These are phyloP conservation scores for Tinea pellionella DNA, from an alignment of 2,888 invertebrate species.

Conservation along the genomic window DNA sequence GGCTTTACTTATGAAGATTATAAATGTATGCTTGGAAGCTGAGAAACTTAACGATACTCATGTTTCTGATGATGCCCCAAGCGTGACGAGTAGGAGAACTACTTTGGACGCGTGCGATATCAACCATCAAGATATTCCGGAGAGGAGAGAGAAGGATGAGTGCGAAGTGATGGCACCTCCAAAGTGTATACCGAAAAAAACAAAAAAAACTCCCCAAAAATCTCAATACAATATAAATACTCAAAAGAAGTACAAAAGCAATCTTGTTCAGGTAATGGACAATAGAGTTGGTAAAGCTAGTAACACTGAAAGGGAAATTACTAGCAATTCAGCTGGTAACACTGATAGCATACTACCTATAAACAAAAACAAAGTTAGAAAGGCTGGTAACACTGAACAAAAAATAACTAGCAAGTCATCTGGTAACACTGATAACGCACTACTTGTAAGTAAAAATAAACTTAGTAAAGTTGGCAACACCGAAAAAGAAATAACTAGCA, in stretches of 20 bases:
- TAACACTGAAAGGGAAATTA: too few relatives aligned
- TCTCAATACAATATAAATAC: neutral
- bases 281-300: too few relatives aligned
- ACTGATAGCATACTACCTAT: too few relatives aligned
- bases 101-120: conserved; percentile 16
- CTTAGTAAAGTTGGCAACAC: too few relatives aligned
- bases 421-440: too few relatives aligned
- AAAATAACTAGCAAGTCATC: too few relatives aligned
- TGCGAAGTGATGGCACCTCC: conserved; percentile 47
- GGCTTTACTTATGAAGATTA: conserved; percentile 37
- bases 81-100: neutral
- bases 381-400: neutral
- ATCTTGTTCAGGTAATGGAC: too few relatives aligned
- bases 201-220: conserved; percentile 20
- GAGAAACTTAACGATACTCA: neutral
- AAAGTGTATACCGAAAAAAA: conserved; percentile 41
- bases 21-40: conserved; percentile 42
- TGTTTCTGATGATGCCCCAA: neutral
- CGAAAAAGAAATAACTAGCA: too few relatives aligned
- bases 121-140: conserved; percentile 22
- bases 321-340: too few relatives aligned
- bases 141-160: conserved; percentile 20
- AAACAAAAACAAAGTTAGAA: too few relatives aligned
- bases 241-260: too few relatives aligned
- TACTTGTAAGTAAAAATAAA: too few relatives aligned